phyloP scores from a whole-genome alignment of 2,888 invertebrate species.

The Acronicta leporina region DNA sequence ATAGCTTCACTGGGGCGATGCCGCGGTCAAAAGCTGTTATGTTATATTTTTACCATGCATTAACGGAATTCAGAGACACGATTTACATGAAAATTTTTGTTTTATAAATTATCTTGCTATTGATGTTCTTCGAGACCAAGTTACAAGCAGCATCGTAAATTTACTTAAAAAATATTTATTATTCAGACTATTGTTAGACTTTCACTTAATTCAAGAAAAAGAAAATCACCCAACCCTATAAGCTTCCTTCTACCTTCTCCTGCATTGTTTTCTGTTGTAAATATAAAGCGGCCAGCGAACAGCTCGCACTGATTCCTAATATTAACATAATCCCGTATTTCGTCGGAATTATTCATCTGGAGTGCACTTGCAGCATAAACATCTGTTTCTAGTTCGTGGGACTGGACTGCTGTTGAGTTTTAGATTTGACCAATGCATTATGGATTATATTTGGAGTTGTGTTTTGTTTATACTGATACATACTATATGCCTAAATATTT shows the following conservation, averaged over 20 bases:
- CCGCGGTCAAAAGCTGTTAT: no score
- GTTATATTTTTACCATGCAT: no score
- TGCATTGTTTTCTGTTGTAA: slow-evolving; percentile 54
- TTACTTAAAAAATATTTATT: not conserved
- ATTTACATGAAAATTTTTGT: not conserved
- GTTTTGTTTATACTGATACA: slow-evolving; percentile 4
- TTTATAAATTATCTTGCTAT: not conserved
- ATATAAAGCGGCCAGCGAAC: slow-evolving; percentile 54
- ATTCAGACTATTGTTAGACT: not conserved
- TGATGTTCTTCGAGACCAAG: no score
- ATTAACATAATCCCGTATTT: slow-evolving; percentile 81
- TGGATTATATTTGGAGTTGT: slow-evolving; percentile 33
- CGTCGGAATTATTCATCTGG: slow-evolving; percentile 75
- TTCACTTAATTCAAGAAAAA: not conserved
- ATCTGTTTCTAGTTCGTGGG: slow-evolving; percentile 55
- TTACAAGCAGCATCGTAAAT: no score
- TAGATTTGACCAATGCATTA: slow-evolving; percentile 41
- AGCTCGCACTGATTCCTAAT: slow-evolving; percentile 63
- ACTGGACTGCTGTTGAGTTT: slow-evolving; percentile 23
- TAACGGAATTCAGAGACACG: no score
- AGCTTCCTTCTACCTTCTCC: slow-evolving; percentile 18
- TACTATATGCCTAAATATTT: no score
- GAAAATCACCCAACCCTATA: slow-evolving; percentile 3
- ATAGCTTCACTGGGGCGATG: no score
- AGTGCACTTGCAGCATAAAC: slow-evolving; percentile 66